Evolutionary conservation across 2,113 vertebrate species (phyloP).

Genomic region (Pachycephala philippinensis): DNA sequence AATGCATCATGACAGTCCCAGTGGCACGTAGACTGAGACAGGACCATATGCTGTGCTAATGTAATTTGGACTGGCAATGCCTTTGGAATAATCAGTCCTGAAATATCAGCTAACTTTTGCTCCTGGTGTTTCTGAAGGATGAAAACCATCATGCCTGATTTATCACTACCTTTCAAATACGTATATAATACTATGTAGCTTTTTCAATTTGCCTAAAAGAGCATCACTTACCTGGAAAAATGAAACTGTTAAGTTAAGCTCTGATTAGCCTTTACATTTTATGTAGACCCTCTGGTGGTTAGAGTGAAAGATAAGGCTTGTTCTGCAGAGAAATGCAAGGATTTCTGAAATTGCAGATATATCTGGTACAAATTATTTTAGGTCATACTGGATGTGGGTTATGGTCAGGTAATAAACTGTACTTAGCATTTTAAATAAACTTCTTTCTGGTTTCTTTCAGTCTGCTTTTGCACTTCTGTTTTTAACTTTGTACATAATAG

Average conservation of each 20-base stretch:
- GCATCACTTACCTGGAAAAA: slow-evolving; percentile 24
- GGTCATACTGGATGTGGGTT: slow-evolving; percentile 31
- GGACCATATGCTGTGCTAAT: background rate
- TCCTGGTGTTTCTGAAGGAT: background rate
- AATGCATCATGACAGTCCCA: slow-evolving; percentile 85
- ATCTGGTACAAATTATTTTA: background rate
- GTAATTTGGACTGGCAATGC: background rate
- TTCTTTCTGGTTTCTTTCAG: slow-evolving; percentile 50
- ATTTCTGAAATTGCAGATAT: background rate
- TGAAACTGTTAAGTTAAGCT: slow-evolving; percentile 4
- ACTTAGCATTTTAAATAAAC: slow-evolving; percentile 71
- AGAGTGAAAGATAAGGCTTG: background rate
- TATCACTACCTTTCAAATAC: slow-evolving; percentile 31
- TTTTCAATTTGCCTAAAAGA: slow-evolving; percentile 5
- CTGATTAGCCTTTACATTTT: background rate
- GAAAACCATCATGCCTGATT: background rate
- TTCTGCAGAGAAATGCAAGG: background rate
- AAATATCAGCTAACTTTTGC: background rate
- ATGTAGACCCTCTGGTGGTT: background rate
- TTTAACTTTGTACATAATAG: slow-evolving; percentile 65
- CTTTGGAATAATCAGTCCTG: background rate
- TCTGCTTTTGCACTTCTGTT: slow-evolving; percentile 66
- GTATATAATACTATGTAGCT: background rate
- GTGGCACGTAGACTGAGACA: slow-evolving; percentile 70
- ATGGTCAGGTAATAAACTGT: slow-evolving; percentile 68